A percentile compares a stretch with the other conserved stretches of the same genome.
These are phyloP conservation scores for Formica selysi DNA, from an alignment of 1,140 invertebrate species.

Conservation along the genomic window DNA sequence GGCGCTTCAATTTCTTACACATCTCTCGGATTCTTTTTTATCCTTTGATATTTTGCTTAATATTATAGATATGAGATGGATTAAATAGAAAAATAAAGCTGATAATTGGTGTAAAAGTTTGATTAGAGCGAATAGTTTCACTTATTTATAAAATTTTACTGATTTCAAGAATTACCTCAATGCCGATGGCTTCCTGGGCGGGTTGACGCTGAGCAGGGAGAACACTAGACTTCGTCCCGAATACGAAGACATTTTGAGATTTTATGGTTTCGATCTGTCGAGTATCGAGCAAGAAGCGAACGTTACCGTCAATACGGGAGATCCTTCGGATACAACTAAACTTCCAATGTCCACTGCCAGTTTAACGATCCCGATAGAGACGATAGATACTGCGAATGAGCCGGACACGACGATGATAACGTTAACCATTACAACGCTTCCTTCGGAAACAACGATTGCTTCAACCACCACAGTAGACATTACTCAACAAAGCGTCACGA, in stretches of 20 bases:
- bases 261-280: slow-evolving; percentile 91
- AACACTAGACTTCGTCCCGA: slow-evolving; percentile 90
- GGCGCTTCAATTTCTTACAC: background rate
- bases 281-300: slow-evolving; percentile 41
- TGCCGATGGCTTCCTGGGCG: slow-evolving; percentile 92
- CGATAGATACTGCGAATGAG: background rate
- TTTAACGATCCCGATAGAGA: slow-evolving; percentile 33
- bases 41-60: background rate
- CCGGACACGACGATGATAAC: slow-evolving; percentile 28
- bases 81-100: background rate
- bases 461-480: background rate
- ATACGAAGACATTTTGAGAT: slow-evolving; percentile 90
- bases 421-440: background rate
- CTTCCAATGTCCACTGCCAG: slow-evolving; percentile 7
- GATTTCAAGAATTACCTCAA: slow-evolving; percentile 91
- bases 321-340: slow-evolving; percentile 12
- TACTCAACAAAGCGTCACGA: slow-evolving; percentile 24
- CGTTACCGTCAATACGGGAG: slow-evolving; percentile 49
- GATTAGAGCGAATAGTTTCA: background rate
- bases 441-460: background rate
- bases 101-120: background rate
- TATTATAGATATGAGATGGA: too few species aligned
- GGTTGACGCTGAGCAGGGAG: slow-evolving; percentile 91
- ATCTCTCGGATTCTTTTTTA: background rate
- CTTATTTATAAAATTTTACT: background rate